Evolutionary conservation across 2,797 vertebrate genomes (phyloP), one percentile per base, ranked within the genome.

Genomic region (Triplophysa yarkandensis): DNA sequence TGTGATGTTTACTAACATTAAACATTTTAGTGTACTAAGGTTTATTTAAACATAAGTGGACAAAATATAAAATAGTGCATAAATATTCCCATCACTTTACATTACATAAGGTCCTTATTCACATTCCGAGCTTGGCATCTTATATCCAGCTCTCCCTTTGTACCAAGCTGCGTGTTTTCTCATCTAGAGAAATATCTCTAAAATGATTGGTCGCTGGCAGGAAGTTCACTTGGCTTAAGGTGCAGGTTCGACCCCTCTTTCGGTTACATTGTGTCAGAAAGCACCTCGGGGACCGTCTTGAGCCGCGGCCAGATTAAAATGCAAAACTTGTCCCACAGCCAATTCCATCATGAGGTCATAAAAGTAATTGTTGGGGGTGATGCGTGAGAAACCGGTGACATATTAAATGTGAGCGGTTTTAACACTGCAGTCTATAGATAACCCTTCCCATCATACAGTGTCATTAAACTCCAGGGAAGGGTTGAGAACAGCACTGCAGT

Each of bases 271-370:
- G 68, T 55, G 63, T 66, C 67, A 50, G 57, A 61, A 63, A 23
- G 57, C 27, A 36, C 71, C 68, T 50, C 55, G 8, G 55, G 54
- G 63, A 66, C 30, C 50, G 19, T 32, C 76, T 72, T 68, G 76
- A 70, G 62, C 68, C 30, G n/a, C 17, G 36, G 70, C 77, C 77
- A 81, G 61, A 79, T 68, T 75, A 75, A 70, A 83, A 81, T 77
- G 77, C 55, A 69, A 77, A 74, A 70, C 34, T 58, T 41, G 64
- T 64, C 57, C 23, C 14, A 4, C 55, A 67, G 81, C 79, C 77
- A 80, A 77, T 73, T 80, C 58, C 30, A 67, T 74, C 81, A 66
- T 74, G 57, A 68, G 76, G 50, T 77, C 66, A 77, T 77, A 68
- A 79, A 79, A 79, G 62, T 71, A 77, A 76, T 63, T 43, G 74